Evolutionary conservation across 2,888 invertebrate genomes (phyloP), one percentile per base, ranked within the genome.

Genomic region (Rhagonycha fulva): DNA sequence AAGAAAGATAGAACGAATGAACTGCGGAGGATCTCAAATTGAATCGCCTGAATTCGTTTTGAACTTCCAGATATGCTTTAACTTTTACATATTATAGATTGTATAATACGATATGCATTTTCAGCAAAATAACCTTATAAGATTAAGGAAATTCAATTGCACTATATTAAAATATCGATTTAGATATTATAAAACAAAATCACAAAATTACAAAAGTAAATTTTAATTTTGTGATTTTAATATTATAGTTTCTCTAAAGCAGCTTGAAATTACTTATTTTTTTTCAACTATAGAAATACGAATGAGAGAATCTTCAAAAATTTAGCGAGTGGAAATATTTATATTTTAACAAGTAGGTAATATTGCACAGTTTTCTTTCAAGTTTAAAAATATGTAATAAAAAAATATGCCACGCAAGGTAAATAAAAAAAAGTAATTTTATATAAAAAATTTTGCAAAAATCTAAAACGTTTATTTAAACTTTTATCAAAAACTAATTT

Each of bases 11-110:
- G 75, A 74, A 71, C 68, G 74, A 74, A 77, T 72, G 71, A 75
- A 76, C 72, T 70, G 71, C 74, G 75, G 68, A 28, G 62, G 71
- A 62, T 72, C 72, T 72, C 72, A 78, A 78, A 78, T 78, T 78
- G 78, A 78, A 78, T 78, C 75, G 78, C 78, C 28, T 67, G 70
- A 78, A 76, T 70, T 75, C 78, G 75, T 78, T 78, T 73, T 76
- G 78, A 74, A 76, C 74, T 78, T 70, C 72, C 75, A 74, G 76
- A 77, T 77, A 77, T 75, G 75, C 78, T 73, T 66, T 9, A 77
- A 74, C 74, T 74, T 77, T 68, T 63, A 75, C 72, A 74, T 47
- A 47, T 47, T 77, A 77, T 74, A 77, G 77, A 77, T 77, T 71
- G 69, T 71, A 71, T 70, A 73, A 70, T 62, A 47, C n/a, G 47